phyloP scores from a whole-genome alignment of 1,140 invertebrate genomes.

The Gyrodactylus salaris region DNA sequence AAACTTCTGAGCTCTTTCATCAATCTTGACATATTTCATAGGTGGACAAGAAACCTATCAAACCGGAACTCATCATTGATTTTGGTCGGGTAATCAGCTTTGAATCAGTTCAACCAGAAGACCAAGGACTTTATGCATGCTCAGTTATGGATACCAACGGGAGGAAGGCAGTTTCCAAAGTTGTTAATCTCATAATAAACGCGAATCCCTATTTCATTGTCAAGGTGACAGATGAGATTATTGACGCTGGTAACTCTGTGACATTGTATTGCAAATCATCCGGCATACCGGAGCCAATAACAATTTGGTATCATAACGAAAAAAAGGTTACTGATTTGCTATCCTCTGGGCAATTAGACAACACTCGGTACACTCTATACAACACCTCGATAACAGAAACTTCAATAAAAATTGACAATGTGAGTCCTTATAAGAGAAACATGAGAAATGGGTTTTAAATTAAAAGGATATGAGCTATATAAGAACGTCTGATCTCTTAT shows the following conservation, averaged over 20 bases:
- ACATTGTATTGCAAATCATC: neutral
- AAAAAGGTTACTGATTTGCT: neutral
- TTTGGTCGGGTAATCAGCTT: neutral
- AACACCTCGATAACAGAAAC: neutral
- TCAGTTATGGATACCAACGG: neutral
- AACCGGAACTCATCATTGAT: neutral
- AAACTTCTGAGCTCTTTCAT: too few relatives aligned
- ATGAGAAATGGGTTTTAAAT: too few relatives aligned
- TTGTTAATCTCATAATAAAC: neutral
- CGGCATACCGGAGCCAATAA: neutral
- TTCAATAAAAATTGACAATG: neutral
- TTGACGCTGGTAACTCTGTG: neutral
- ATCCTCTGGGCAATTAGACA: slow-evolving; percentile 7
- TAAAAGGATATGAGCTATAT: too few relatives aligned
- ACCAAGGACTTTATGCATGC: slow-evolving; percentile 1
- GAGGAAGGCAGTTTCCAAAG: neutral
- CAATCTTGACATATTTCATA: too few relatives aligned
- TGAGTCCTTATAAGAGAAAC: neutral
- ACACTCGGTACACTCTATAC: slow-evolving; percentile 16
- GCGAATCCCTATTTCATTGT: slow-evolving; percentile 1
- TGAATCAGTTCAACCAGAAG: neutral
- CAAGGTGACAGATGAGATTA: neutral
- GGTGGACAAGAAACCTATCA: neutral
- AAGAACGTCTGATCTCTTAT: too few relatives aligned
- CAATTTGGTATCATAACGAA: neutral